Base-by-base conservation (phyloP, 1,140 invertebrate species). In the Drosophila elegans region DNA sequence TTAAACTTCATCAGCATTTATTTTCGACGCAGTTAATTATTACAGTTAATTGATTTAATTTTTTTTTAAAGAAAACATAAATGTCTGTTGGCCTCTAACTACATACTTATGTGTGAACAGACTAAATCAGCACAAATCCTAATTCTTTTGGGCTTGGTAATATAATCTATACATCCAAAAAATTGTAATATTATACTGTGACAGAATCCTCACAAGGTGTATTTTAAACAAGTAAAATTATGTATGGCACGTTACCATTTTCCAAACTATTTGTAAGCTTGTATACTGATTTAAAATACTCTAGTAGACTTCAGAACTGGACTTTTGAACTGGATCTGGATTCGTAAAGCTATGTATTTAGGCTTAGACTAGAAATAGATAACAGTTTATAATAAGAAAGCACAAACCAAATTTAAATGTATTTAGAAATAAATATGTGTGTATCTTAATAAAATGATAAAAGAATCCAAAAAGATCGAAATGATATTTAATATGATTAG, bases 331-430 rank as follows among this genome's bases (percentile, higher is more conserved):
- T 32, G 44, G 67, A 84, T 49, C 49, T 25, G 41, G 67, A 66
- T 34, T 52, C 42, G 13, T 55, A 55, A 34, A 51, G 9, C 29
- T 59, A 25, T 64, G 36, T 67, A 77, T 74, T 51, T 48, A 76
- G 45, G 42, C 11, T 45, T 66, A 61, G 16, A 39, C 10, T 49
- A 49, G 25, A 13, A 9, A 13, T 74, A 27, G 45, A 51, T 63
- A 44, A 76, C 16, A 16, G 39, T 45, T 72, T 67, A 48, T 7
- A 5, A 29, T 80, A 85, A 73, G 48, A 69, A 84, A 85, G 81
- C 81, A 80, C 67, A 84, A 73, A 85, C 81, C 81, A 84, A 84
- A 84, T 74, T 55, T 51, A 75, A 21, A 48, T 21, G 13, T 66
- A 66, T 34, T 52, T 36, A 68, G n/a, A 51, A 9, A 68, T 51